Percentiles rank a stretch among this genome's conserved stretches.
Conservation (phyloP, 2,113 vertebrate species). For the Onychostruthus taczanowskii region DNA sequence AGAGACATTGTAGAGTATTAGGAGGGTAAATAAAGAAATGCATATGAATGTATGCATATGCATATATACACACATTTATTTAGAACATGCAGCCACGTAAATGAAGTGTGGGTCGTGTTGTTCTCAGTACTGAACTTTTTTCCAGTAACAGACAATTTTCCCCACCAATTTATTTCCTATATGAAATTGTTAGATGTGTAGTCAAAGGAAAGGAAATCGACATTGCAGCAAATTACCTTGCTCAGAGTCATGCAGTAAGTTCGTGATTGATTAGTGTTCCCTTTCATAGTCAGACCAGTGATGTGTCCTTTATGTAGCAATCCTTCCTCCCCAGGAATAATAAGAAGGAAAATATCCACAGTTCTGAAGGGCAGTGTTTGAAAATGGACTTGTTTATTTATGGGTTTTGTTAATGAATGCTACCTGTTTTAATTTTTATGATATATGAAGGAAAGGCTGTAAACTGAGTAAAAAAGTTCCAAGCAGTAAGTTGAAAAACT, state of each 20-base stretch:
- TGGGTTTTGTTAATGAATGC: not conserved
- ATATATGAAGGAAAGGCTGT: not conserved
- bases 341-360: not conserved
- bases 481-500: not conserved
- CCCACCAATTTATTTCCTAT: not conserved
- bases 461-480: not conserved
- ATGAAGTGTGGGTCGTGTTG: not conserved
- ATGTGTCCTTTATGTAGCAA: not conserved
- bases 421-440: not conserved
- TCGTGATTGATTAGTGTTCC: not conserved
- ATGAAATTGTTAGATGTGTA: not conserved
- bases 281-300: not conserved
- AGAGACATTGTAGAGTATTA: not conserved
- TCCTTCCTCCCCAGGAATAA: not conserved
- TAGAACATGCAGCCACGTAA: rapidly evolving
- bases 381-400: not conserved
- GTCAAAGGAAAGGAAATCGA: not conserved
- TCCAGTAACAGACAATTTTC: not conserved
- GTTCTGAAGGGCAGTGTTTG: not conserved
- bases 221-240: not conserved
- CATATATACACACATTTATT: not conserved
- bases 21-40: rapidly evolving
- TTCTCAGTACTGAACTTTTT: not conserved
- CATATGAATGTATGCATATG: rapidly evolving
- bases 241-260: not conserved